Base-by-base conservation (phyloP, 2,797 vertebrate genomes). In the Ctenosaura bakeri region DNA sequence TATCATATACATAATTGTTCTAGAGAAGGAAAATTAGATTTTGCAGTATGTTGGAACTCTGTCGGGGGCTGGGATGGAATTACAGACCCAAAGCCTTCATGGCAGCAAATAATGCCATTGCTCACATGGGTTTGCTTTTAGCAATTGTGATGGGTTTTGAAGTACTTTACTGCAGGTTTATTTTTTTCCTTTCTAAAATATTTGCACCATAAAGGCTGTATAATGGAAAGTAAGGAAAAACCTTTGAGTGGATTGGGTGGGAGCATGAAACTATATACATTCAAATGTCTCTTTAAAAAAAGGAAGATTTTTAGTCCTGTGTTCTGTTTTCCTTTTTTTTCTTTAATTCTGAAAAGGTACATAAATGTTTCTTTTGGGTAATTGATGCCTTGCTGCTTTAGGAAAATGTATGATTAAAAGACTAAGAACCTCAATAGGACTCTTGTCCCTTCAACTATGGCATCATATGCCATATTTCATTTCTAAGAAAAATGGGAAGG, bases 191-290 rank as follows among this genome's bases (percentile, higher is more conserved):
- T n/a, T 35, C 56, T 26, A 83, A 83, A 83, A 46, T 74, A 50
- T n/a, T 22, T 35, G 38, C 1, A 6, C n/a, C 50, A 4, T 42
- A 83, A 83, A 83, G 18, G 64, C 35, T 42, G 29, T 42, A 42
- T 83, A 59, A 83, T 81, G 35, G 52, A 73, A 88, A 42, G 73
- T 38, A n/a, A 84, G n/a, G 12, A 35, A 62, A 76, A 85, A 50
- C 38, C 20, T 64, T 46, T 89, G 56, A 69, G 16, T 71, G 26
- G 46, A 66, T 32, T 59, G 54, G 32, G 73, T 83, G 78, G 90
- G 50, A 87, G 91, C 35, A 32, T 13, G 79, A 74, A 88, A 93
- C 85, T 3, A 90, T 84, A 87, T 38, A 29, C 42, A 76, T 26
- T 73, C 22, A 38, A 86, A 90, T 54, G 0, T 4, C 89, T 86